A percentile compares a stretch with the other conserved stretches of the same genome.
phyloP scores from a whole-genome alignment of 2,113 vertebrate genomes.

The Calonectris borealis region DNA sequence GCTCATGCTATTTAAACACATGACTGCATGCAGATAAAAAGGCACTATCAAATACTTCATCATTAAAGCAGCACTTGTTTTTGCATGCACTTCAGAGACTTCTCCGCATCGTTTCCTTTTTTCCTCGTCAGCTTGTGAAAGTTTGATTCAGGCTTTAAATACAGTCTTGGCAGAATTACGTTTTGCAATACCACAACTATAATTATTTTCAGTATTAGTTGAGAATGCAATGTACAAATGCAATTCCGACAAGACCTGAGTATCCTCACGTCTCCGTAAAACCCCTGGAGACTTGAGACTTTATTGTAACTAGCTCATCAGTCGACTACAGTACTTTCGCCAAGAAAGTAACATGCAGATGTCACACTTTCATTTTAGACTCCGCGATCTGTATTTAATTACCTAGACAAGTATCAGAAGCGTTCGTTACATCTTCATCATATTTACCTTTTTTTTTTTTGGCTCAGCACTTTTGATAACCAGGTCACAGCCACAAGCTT shows the following conservation, averaged over 20 bases:
- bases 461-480: not conserved
- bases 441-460: not conserved
- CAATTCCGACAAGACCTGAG: not conserved
- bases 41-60: not conserved
- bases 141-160: not conserved
- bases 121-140: constrained; percentile 31
- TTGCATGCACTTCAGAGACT: not conserved
- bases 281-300: not conserved
- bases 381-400: not conserved
- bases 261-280: not conserved
- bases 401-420: not conserved
- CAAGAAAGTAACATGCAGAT: not conserved
- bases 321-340: not conserved
- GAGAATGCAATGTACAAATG: not conserved
- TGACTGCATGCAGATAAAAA: constrained; percentile 20
- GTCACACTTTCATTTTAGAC: not conserved
- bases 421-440: not conserved
- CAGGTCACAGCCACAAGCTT: not conserved
- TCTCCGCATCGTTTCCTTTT: not conserved
- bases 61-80: not conserved
- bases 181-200: not conserved
- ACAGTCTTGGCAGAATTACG: not conserved
- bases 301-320: not conserved
- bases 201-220: not conserved
- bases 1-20: not conserved